These are phyloP conservation scores for Philonicus albiceps DNA, from an alignment of 2,888 invertebrate species.

Conservation along the genomic window DNA sequence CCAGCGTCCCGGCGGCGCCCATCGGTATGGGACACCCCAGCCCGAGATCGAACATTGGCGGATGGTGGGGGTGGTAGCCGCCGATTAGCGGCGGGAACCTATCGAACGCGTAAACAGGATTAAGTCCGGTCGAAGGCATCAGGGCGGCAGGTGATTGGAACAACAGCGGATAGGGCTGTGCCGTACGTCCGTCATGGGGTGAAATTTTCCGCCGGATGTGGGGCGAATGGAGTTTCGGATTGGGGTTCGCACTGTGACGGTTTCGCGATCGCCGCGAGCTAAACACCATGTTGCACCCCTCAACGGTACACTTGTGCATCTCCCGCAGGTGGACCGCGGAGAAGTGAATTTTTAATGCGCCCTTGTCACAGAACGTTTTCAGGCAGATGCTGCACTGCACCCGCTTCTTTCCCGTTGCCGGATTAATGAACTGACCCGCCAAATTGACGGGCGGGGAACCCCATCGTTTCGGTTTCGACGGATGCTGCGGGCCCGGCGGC, in stretches of 20 bases:
- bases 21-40: constrained; percentile 26
- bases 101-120: constrained; percentile 75
- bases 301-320: constrained; percentile 99
- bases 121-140: constrained; percentile 63
- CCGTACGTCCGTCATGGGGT: constrained; percentile 92
- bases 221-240: constrained; percentile 96
- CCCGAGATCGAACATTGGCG: constrained; percentile 52
- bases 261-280: constrained; percentile 94
- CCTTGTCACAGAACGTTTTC: constrained; percentile 99
- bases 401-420: constrained; percentile 91
- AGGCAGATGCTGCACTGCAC: constrained; percentile 97
- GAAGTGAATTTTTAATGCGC: constrained; percentile 97
- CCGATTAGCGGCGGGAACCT: constrained; percentile 72
- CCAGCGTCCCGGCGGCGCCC: not conserved
- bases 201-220: constrained; percentile 91
- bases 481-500: constrained; percentile 46
- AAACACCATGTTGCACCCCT: constrained; percentile 98
- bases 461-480: constrained; percentile 67
- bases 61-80: constrained; percentile 35
- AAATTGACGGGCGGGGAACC: constrained; percentile 77
- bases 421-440: constrained; percentile 87
- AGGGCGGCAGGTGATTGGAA: constrained; percentile 70
- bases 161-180: constrained; percentile 73
- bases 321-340: constrained; percentile 97
- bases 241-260: constrained; percentile 95